Evolutionary conservation across 2,797 vertebrate genomes (phyloP).

Genomic region (Myotis myotis): DNA sequence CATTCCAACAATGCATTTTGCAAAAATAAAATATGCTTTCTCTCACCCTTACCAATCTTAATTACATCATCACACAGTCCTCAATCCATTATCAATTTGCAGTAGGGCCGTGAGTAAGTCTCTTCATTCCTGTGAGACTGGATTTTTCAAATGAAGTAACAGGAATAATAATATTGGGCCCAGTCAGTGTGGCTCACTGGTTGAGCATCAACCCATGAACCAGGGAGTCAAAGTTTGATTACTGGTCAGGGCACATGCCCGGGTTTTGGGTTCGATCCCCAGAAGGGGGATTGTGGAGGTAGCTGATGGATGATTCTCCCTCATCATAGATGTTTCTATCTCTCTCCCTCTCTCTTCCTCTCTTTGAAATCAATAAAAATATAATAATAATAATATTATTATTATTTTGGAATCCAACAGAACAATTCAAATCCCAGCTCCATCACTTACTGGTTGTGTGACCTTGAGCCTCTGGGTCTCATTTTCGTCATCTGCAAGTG

Average conservation of each 20-base stretch:
- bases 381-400: too few relatives aligned
- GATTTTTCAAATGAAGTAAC: neutral
- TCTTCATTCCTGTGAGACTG: neutral
- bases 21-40: constrained; percentile 4
- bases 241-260: too few relatives aligned
- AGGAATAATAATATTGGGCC: neutral
- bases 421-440: neutral
- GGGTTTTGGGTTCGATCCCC: too few relatives aligned
- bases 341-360: too few relatives aligned
- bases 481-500: neutral
- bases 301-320: too few relatives aligned
- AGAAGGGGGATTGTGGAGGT: too few relatives aligned
- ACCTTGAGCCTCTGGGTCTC: neutral
- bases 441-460: neutral
- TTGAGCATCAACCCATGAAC: too few relatives aligned
- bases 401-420: neutral
- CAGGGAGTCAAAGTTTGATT: too few relatives aligned
- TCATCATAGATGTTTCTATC: too few relatives aligned
- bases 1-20: neutral
- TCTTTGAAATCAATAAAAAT: too few relatives aligned
- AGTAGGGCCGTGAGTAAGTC: neutral
- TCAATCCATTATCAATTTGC: neutral
- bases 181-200: too few relatives aligned
- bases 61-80: too few relatives aligned
- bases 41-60: neutral